Conservation (phyloP, 2,797 vertebrate genomes). For the Ctenosaura bakeri region DNA sequence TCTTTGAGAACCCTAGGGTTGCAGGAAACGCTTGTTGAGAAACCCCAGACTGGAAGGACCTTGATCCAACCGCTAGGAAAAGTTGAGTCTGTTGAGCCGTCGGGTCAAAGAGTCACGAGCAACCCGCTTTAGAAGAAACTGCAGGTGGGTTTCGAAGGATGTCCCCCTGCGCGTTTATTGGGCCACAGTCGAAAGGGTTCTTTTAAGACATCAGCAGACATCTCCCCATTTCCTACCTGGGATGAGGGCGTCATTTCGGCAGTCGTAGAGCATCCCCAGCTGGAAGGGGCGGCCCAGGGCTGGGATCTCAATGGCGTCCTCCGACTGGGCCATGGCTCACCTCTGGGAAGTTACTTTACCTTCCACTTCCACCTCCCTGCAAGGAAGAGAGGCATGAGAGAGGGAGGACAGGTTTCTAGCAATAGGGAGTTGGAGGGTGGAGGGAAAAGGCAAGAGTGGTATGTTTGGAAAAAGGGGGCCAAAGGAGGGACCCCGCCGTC, state of each 20-base stretch:
- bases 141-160: too few species aligned
- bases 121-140: too few species aligned
- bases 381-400: too few species aligned
- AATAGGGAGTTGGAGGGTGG: background rate
- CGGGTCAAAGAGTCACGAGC: too few species aligned
- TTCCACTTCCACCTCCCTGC: too few species aligned
- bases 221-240: background rate
- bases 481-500: background rate
- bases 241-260: slow-evolving; percentile 4
- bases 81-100: too few species aligned
- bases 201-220: background rate
- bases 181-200: background rate
- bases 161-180: too few species aligned
- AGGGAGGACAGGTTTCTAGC: background rate
- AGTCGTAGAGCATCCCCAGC: slow-evolving; percentile 50
- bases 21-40: too few species aligned
- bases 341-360: background rate
- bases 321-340: background rate
- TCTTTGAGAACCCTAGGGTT: too few species aligned
- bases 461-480: background rate
- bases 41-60: too few species aligned
- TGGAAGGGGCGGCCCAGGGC: slow-evolving; percentile 13
- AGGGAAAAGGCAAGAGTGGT: background rate
- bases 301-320: background rate
- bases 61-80: too few species aligned